Evolutionary conservation across 2,888 invertebrate genomes (phyloP).

Genomic region (Heliconius sara): DNA sequence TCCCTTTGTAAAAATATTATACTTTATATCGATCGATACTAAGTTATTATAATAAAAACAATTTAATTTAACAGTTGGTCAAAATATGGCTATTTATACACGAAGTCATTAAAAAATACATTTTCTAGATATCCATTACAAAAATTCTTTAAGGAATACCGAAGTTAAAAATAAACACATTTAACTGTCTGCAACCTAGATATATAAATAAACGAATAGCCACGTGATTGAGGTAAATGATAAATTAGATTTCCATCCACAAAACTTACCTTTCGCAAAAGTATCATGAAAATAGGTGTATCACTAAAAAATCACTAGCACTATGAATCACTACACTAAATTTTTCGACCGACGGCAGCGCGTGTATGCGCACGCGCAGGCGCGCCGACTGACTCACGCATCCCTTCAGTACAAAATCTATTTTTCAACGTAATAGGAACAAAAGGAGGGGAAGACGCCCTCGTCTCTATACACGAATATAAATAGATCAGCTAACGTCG

Average conservation of each 20-base stretch:
- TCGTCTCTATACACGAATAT: slow-evolving; percentile 62
- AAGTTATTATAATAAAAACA: too few species aligned
- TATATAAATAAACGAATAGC: slow-evolving; percentile 32
- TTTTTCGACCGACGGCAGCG: slow-evolving; percentile 42
- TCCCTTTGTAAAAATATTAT: too few species aligned
- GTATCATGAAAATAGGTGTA: slow-evolving; percentile 30
- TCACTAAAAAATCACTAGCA: slow-evolving; percentile 41
- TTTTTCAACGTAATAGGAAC: slow-evolving; percentile 79
- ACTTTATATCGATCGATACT: too few species aligned
- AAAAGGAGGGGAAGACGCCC: slow-evolving; percentile 83
- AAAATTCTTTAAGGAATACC: slow-evolving; percentile 13
- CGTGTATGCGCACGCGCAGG: slow-evolving; percentile 71
- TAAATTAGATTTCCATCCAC: neutral
- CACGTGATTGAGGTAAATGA: slow-evolving; percentile 12
- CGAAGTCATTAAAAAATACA: neutral
- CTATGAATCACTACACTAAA: slow-evolving; percentile 46
- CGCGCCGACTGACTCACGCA: slow-evolving; percentile 77
- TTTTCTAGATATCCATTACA: slow-evolving; percentile 16
- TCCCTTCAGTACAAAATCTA: slow-evolving; percentile 75
- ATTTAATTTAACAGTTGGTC: too few species aligned
- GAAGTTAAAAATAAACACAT: slow-evolving; percentile 30
- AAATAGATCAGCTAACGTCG: slow-evolving; percentile 71
- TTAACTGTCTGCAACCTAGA: slow-evolving; percentile 25
- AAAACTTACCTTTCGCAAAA: slow-evolving; percentile 30
- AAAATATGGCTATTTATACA: neutral